Percentiles rank a stretch among this genome's conserved stretches.
phyloP scores from a whole-genome alignment of 2,888 invertebrate species.

The Standfussiana lucernea region DNA sequence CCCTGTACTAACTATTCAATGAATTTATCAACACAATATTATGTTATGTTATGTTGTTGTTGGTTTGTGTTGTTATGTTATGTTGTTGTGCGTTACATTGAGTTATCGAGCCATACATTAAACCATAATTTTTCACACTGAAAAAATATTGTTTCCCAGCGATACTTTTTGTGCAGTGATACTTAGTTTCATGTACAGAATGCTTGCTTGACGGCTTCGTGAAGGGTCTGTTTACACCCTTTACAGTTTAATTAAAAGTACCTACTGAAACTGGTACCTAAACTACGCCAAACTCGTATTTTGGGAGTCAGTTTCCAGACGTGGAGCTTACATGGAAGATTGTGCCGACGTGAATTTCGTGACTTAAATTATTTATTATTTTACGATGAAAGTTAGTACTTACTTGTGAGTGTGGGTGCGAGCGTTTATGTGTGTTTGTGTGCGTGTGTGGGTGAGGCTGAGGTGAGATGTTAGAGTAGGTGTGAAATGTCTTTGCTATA shows the following conservation, averaged over 20 bases:
- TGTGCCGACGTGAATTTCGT: not conserved
- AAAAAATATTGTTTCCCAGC: not conserved
- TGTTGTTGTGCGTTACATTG: not conserved
- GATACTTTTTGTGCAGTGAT: not conserved
- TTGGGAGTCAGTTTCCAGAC: not conserved
- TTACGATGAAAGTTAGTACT: not conserved
- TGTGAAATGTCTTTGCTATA: not conserved
- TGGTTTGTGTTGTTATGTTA: no score
- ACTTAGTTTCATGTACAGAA: not conserved
- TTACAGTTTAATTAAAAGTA: not conserved
- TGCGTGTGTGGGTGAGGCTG: not conserved
- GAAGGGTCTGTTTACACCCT: not conserved
- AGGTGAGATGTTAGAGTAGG: not conserved
- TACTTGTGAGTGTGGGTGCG: not conserved
- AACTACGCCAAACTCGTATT: not conserved
- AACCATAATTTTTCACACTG: not conserved
- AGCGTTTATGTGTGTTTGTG: not conserved
- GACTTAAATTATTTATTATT: not conserved
- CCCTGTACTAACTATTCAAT: not conserved
- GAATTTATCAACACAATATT: not conserved
- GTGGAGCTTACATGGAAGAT: not conserved
- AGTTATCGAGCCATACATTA: no score
- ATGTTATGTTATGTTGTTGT: no score
- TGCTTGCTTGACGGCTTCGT: not conserved
- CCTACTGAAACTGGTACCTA: not conserved